Conservation (phyloP, 2,797 vertebrate species). For the Channa striata region DNA sequence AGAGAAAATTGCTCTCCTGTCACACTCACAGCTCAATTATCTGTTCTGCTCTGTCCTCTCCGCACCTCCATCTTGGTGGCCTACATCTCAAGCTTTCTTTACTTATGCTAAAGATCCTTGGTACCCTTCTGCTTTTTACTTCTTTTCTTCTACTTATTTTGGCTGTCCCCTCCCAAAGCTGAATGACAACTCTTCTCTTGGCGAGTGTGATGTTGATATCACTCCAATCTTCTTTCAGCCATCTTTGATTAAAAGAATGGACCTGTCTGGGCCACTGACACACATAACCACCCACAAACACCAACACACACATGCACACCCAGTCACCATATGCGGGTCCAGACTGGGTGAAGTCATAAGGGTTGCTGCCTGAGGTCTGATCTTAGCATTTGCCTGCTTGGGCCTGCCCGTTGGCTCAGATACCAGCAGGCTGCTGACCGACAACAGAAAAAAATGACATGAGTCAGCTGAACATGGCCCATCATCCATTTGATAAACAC, state of each 20-base stretch:
- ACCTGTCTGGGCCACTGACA: conserved; percentile 38
- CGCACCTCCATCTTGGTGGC: conserved; percentile 15
- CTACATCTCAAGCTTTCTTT: conserved; percentile 18
- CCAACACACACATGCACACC: conserved; percentile 17
- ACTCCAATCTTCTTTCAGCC: conserved; percentile 39
- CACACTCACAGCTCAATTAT: conserved; percentile 40
- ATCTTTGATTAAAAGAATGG: conserved; percentile 59
- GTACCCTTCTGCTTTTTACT: not conserved
- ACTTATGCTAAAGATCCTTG: conserved; percentile 1
- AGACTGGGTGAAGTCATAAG: conserved; percentile 41
- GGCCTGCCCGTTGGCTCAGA: conserved; percentile 55
- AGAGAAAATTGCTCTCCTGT: conserved; percentile 34
- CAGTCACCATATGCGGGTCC: conserved; percentile 20
- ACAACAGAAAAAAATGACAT: conserved; percentile 30
- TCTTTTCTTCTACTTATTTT: not conserved
- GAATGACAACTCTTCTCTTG: conserved; percentile 38
- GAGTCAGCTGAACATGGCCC: conserved; percentile 27
- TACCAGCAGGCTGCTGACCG: conserved; percentile 35
- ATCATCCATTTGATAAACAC: conserved; percentile 26
- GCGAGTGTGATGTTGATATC: conserved; percentile 38
- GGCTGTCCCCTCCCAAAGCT: conserved; percentile 6
- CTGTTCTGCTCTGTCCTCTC: conserved; percentile 18
- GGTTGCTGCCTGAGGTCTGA: conserved; percentile 47
- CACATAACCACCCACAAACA: conserved; percentile 17
- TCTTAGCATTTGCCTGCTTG: conserved; percentile 30